phyloP scores from a whole-genome alignment of 2,888 invertebrate genomes.

The Crepidodera aurea region DNA sequence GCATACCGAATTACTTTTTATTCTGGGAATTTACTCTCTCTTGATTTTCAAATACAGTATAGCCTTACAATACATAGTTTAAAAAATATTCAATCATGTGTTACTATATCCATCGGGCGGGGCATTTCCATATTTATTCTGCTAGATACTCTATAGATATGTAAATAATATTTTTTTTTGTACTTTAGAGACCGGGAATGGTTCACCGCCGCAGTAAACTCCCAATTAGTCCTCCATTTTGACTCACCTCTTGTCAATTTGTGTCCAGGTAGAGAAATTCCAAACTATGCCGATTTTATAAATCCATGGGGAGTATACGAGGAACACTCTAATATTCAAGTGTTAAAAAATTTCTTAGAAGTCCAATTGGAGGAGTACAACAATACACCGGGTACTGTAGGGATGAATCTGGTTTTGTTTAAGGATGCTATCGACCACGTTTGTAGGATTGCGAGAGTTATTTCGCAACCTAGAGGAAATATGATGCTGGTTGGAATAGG shows the following conservation, averaged over 20 bases:
- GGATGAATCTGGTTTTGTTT: slow-evolving; percentile 85
- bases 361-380: slow-evolving; percentile 80
- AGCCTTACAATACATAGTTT: no score
- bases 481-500: slow-evolving; percentile 64
- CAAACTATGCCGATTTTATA: slow-evolving; percentile 82
- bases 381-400: slow-evolving; percentile 76
- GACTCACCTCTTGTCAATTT: slow-evolving; percentile 82
- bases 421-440: slow-evolving; percentile 88
- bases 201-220: slow-evolving; percentile 76
- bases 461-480: slow-evolving; percentile 85
- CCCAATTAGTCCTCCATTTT: slow-evolving; percentile 80
- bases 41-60: no score
- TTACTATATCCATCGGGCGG: no score
- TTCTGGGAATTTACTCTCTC: no score
- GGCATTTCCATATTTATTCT: no score
- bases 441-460: slow-evolving; percentile 80
- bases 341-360: slow-evolving; percentile 66
- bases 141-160: no score
- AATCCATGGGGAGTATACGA: slow-evolving; percentile 82
- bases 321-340: slow-evolving; percentile 65
- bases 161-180: no score
- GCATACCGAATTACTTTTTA: no score
- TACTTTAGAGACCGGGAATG: slow-evolving; percentile 74
- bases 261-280: slow-evolving; percentile 74
- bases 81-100: no score